Evolutionary conservation across 2,113 vertebrate species (phyloP), one percentile per base, ranked within the genome.

Genomic region (Myotis brandtii): DNA sequence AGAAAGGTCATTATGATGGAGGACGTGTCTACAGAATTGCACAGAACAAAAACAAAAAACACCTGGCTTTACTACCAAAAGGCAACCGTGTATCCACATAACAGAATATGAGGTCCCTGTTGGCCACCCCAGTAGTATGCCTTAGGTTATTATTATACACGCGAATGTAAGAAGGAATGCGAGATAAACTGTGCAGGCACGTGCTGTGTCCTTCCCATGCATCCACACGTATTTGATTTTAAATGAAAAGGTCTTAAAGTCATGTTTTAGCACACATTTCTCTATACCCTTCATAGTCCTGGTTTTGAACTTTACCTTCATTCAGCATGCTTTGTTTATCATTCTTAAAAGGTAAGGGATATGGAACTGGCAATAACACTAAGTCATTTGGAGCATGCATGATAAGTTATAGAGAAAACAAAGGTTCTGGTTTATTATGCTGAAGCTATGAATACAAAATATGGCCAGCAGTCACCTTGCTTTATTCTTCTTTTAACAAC

Each of bases 401-500:
- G 95, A 56, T 85, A 95, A 95, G 59, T 97, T 96, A 91, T 59
- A 97, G 95, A 95, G 87, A 96, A 98, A 98, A 97, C 0, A 86
- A 30, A 91, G 50, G 73, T 80, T 85, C 93, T 96, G 0, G 88
- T 98, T 98, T 98, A 97, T 97, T 97, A 97, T 97, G 97, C 90
- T 86, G 81, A 97, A 96, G 93, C 96, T 96, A 77, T 30, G 27
- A 97, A 98, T 97, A 97, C 90, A 98, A 98, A 98, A 98, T 97
- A 97, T 56, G 81, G 87, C 95, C 90, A 86, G 91, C 90, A 97
- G 96, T 97, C 97, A 96, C 84, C 94, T 96, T 97, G 91, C 95
- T 98, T 98, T 98, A 97, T 98, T 97, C 95, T 97, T 98, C 97
- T 97, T 97, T 96, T 98, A 98, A 98, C 97, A 97, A 96, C 97